Evolutionary conservation across 2,888 invertebrate species (phyloP).

Genomic region (Phrixothrix hirtus): DNA sequence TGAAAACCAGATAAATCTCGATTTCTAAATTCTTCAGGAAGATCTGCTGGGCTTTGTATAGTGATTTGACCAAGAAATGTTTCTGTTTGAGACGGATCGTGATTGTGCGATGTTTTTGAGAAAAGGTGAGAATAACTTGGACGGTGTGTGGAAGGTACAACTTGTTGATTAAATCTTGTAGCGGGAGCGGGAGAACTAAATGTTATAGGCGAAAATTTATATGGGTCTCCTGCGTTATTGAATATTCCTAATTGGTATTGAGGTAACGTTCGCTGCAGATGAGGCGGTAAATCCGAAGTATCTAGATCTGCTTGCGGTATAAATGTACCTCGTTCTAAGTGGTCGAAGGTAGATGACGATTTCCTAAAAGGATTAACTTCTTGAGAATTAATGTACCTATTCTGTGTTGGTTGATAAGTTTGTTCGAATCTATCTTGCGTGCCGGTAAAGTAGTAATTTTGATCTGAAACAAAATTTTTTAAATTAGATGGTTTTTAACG

Average conservation of each 20-base stretch:
- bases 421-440: slow-evolving; percentile 48
- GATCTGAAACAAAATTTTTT: slow-evolving; percentile 49
- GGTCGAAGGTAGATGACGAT: slow-evolving; percentile 40
- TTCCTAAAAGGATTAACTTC: slow-evolving; percentile 45
- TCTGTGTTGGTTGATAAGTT: slow-evolving; percentile 41
- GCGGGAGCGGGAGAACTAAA: slow-evolving; percentile 4
- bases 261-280: slow-evolving; percentile 53
- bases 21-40: slow-evolving; percentile 42
- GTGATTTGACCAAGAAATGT: slow-evolving; percentile 67
- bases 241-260: slow-evolving; percentile 47
- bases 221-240: slow-evolving; percentile 57
- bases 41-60: slow-evolving; percentile 64
- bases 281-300: slow-evolving; percentile 52
- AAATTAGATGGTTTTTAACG: background rate
- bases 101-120: slow-evolving; percentile 61
- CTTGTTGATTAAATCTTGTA: slow-evolving; percentile 14
- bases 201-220: slow-evolving; percentile 58
- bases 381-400: slow-evolving; percentile 41
- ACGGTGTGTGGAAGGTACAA: slow-evolving; percentile 28
- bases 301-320: slow-evolving; percentile 50
- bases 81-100: slow-evolving; percentile 65
- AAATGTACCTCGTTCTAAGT: slow-evolving; percentile 38
- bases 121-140: slow-evolving; percentile 62
- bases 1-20: slow-evolving; percentile 30
- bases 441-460: slow-evolving; percentile 51